phyloP scores from a whole-genome alignment of 2,888 invertebrate species.

The Metopia argyrocephala region DNA sequence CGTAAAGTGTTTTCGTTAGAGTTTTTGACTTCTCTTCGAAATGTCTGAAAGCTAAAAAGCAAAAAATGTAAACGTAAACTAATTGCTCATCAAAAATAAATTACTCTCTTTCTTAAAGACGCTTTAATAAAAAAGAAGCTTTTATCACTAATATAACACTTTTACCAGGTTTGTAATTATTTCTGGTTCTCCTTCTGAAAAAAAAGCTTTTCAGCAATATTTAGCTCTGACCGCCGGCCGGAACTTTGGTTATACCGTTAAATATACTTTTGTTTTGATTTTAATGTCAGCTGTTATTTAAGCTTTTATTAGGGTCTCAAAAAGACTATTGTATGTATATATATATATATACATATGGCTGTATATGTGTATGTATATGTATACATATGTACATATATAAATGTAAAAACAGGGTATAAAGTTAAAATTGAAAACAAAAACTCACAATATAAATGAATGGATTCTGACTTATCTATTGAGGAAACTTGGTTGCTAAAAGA shows the following conservation, averaged over 20 bases:
- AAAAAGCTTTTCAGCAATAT: conserved; percentile 32
- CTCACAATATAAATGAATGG: too few relatives aligned
- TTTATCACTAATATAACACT: conserved; percentile 49
- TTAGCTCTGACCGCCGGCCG: conserved; percentile 55
- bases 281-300: conserved; percentile 44
- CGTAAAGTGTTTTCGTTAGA: conserved; percentile 26
- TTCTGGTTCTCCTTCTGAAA: not conserved
- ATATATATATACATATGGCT: too few relatives aligned
- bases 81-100: conserved; percentile 10
- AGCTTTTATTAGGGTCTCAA: conserved; percentile 1
- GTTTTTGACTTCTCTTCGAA: conserved; percentile 49
- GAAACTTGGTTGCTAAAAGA: too few relatives aligned
- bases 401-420: too few relatives aligned
- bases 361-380: too few relatives aligned
- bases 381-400: too few relatives aligned
- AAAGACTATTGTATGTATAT: too few relatives aligned
- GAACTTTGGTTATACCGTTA: conserved; percentile 37
- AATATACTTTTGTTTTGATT: conserved; percentile 38
- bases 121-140: conserved; percentile 35
- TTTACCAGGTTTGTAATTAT: conserved; percentile 3
- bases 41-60: conserved; percentile 1
- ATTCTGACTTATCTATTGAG: too few relatives aligned
- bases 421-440: too few relatives aligned
- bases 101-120: not conserved
- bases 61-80: conserved; percentile 27